Percentiles rank a stretch among this genome's conserved stretches.
Evolutionary conservation across 2,113 vertebrate genomes (phyloP).

Genomic region (Psittacula cyanocephala): DNA sequence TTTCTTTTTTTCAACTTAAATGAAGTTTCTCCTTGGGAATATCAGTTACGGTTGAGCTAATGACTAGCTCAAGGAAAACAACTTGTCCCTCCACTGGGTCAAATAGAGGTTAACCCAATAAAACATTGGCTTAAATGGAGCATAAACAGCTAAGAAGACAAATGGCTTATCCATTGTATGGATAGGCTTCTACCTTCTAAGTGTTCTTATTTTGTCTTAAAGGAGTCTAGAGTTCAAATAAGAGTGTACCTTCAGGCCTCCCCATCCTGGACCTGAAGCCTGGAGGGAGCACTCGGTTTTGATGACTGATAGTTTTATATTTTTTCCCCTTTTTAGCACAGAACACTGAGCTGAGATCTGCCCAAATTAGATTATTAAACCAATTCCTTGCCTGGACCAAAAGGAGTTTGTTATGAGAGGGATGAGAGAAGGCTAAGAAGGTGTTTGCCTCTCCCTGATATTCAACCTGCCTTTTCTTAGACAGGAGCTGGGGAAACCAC

Average conservation of each 20-base stretch:
- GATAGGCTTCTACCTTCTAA: conserved; percentile 11
- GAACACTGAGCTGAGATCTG: not conserved
- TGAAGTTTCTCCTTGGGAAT: conserved; percentile 79
- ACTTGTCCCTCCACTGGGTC: conserved; percentile 71
- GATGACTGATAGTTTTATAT: not conserved
- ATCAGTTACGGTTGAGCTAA: conserved; percentile 76
- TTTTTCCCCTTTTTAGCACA: not conserved
- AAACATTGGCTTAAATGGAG: conserved; percentile 74
- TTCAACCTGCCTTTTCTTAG: not conserved
- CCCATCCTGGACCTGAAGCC: not conserved
- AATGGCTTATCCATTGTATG: conserved; percentile 61
- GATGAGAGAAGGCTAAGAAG: not conserved
- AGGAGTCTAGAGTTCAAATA: not conserved
- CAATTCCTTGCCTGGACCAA: not conserved
- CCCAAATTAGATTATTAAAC: not conserved
- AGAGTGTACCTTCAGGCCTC: not conserved
- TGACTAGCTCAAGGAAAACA: conserved; percentile 74
- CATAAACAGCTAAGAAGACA: conserved; percentile 73
- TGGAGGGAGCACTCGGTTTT: not conserved
- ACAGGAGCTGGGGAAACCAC: not conserved
- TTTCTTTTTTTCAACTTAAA: conserved; percentile 79
- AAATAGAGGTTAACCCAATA: conserved; percentile 78
- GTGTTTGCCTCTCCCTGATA: not conserved
- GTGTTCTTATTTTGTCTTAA: not conserved
- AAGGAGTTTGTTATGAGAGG: not conserved